Percentiles rank a stretch among this genome's conserved stretches.
phyloP scores from a whole-genome alignment of 2,797 vertebrate genomes.

The Micrastur ruficollis region DNA sequence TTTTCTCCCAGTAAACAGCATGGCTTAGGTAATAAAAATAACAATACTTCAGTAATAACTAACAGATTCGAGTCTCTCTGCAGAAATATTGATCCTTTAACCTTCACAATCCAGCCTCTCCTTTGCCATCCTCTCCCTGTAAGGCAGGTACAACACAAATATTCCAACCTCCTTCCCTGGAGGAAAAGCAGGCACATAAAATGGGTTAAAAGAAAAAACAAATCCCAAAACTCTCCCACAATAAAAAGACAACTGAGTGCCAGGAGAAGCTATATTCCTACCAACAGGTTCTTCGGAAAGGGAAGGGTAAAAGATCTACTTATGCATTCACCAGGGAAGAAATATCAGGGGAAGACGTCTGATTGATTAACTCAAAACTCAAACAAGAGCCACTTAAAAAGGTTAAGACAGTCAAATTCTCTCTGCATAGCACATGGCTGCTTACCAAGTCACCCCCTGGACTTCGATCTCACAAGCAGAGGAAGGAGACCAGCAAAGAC shows the following conservation, averaged over 20 bases:
- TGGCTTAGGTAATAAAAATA: not conserved
- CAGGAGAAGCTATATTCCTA: not conserved
- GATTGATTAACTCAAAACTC: not conserved
- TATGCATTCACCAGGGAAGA: not conserved
- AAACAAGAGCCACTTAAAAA: not conserved
- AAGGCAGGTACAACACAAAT: not conserved
- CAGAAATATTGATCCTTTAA: not conserved
- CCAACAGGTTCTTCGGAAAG: not conserved
- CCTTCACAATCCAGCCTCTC: not conserved
- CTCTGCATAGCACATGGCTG: not conserved
- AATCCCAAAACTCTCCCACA: not conserved
- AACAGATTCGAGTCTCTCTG: not conserved
- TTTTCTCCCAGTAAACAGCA: not conserved
- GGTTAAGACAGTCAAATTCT: not conserved
- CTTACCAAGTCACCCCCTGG: not conserved
- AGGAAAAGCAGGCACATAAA: not conserved
- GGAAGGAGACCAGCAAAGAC: not conserved
- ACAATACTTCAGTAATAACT: not conserved
- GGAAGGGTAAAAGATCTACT: not conserved
- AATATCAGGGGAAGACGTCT: not conserved
- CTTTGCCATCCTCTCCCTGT: not conserved
- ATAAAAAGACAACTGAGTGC: accelerated
- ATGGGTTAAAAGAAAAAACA: not conserved
- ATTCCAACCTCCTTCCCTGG: not conserved
- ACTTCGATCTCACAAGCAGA: accelerated